phyloP scores from a whole-genome alignment of 92 coral and sea anemone species.

The Bergia puertoricense region DNA sequence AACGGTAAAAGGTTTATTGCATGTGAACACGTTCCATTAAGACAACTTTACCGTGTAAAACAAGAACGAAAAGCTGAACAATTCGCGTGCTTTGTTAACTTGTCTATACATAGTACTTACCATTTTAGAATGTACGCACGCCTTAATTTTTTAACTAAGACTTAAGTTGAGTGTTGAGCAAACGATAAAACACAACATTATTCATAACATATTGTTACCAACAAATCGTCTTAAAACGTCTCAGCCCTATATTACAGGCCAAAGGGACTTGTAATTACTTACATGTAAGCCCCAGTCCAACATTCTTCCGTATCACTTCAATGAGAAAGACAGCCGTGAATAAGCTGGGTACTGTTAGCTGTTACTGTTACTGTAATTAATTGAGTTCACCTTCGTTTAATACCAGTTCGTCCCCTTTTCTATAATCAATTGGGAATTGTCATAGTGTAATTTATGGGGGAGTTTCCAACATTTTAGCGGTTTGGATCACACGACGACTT shows the following conservation, averaged over 20 bases:
- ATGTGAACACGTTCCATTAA: neutral
- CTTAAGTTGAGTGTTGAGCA: neutral
- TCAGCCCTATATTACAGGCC: neutral
- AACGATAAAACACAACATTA: neutral
- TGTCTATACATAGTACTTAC: neutral
- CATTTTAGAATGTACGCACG: neutral
- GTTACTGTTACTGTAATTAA: neutral
- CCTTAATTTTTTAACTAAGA: neutral
- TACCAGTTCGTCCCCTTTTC: neutral
- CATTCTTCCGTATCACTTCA: too few relatives aligned
- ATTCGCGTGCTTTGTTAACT: neutral
- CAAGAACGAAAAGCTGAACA: neutral
- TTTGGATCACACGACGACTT: constrained; percentile 68
- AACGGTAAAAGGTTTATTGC: neutral
- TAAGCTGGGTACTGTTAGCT: neutral
- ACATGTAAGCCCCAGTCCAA: neutral
- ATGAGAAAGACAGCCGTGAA: neutral
- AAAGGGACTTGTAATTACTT: neutral
- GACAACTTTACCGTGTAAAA: too few relatives aligned
- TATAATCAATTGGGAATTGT: neutral
- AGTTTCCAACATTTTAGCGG: constrained; percentile 74
- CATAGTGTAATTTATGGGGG: constrained; percentile 41
- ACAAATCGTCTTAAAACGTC: neutral
- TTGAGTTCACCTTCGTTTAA: neutral
- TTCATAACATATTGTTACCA: neutral